Evolutionary conservation across 2,797 vertebrate species (phyloP).

Genomic region (Vireo griseus): DNA sequence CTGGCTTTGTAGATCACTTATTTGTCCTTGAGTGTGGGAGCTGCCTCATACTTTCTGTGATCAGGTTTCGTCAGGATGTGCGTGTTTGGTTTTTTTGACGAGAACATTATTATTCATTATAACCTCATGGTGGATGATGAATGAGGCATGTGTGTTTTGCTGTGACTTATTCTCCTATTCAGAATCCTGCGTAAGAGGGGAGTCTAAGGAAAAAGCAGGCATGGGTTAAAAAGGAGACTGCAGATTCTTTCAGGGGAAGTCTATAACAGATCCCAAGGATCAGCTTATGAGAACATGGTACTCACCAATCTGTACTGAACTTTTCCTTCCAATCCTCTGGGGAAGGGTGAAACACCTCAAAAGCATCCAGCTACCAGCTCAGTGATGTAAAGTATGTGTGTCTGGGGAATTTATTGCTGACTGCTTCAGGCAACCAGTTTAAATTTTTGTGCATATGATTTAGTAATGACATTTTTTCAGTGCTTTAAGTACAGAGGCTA

Average conservation of each 20-base stretch:
- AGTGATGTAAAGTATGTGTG: neutral
- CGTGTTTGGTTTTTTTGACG: neutral
- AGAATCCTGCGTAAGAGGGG: neutral
- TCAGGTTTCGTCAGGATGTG: neutral
- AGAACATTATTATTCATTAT: neutral
- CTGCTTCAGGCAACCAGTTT: constrained; percentile 1
- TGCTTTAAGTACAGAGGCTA: neutral
- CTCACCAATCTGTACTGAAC: neutral
- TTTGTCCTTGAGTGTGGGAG: neutral
- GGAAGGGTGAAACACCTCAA: neutral
- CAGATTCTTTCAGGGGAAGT: neutral
- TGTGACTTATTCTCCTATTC: neutral
- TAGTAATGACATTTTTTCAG: neutral
- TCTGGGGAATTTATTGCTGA: constrained; percentile 28
- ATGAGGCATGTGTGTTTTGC: neutral
- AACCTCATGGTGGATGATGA: neutral
- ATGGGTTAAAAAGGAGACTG: neutral
- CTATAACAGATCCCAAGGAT: neutral
- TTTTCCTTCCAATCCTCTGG: neutral
- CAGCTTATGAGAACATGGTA: neutral
- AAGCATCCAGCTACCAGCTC: constrained; percentile 18
- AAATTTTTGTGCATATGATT: constrained; percentile 10
- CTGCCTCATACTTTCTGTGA: neutral
- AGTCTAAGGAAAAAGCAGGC: neutral
- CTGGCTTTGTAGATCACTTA: neutral